Evolutionary conservation across 2,888 invertebrate genomes (phyloP).

Genomic region (Belgica antarctica): DNA sequence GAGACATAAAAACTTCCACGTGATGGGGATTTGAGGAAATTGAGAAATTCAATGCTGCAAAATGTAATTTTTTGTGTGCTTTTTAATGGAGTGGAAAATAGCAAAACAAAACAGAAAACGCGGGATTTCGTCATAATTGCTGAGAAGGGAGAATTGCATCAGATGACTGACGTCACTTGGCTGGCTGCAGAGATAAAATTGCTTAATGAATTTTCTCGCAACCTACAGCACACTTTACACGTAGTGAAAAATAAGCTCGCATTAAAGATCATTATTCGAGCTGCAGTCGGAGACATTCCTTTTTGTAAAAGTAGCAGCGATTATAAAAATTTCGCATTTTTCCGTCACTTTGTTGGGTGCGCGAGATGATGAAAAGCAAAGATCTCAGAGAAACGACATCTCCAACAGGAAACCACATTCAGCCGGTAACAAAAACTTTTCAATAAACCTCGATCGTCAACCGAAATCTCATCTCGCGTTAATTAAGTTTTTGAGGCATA

Average conservation of each 20-base stretch:
- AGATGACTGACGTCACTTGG: background rate
- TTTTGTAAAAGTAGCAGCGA: background rate
- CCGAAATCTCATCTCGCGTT: background rate
- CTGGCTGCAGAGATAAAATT: background rate
- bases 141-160: background rate
- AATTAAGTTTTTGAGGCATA: background rate
- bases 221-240: background rate
- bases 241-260: background rate
- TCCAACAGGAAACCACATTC: constrained; percentile 24
- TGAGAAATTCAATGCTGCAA: constrained; percentile 1
- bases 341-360: background rate
- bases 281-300: background rate
- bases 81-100: constrained; percentile 20
- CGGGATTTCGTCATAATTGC: background rate
- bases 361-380: background rate
- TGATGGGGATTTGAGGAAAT: background rate
- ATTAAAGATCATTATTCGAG: constrained; percentile 4
- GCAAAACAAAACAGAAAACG: background rate
- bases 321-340: background rate
- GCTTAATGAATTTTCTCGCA: background rate
- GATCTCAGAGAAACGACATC: background rate
- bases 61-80: background rate
- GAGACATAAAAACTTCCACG: background rate
- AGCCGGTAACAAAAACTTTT: background rate
- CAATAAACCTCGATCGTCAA: constrained; percentile 5